These are phyloP conservation scores for Cettia cetti DNA, from an alignment of 2,113 vertebrate genomes.

Conservation along the genomic window DNA sequence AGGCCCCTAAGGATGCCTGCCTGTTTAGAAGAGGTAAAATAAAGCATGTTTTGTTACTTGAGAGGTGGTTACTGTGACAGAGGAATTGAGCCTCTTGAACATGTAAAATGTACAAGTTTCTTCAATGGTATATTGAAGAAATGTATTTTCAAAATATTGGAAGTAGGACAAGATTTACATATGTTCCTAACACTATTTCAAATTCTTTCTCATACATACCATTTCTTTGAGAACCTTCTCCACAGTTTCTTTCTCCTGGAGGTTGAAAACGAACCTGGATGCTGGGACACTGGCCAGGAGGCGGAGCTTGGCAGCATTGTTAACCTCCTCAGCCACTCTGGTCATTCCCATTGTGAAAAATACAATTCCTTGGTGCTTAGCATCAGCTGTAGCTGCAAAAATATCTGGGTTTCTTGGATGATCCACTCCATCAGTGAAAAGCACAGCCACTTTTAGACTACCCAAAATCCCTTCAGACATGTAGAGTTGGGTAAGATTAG, in stretches of 20 bases:
- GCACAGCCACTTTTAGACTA: constrained; percentile 80
- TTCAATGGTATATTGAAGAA: background rate
- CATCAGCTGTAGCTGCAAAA: constrained; percentile 85
- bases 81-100: background rate
- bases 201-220: constrained; percentile 73
- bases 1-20: background rate
- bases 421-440: constrained; percentile 84
- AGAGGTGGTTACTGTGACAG: background rate
- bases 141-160: background rate
- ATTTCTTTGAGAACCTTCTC: constrained; percentile 81
- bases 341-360: constrained; percentile 89
- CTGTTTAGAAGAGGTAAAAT: background rate
- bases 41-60: background rate
- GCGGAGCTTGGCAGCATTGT: constrained; percentile 81
- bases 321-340: constrained; percentile 77
- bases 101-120: background rate
- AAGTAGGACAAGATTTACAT: background rate
- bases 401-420: constrained; percentile 91
- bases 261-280: constrained; percentile 81
- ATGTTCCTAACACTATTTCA: background rate
- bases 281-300: constrained; percentile 82
- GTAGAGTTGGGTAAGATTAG: constrained; percentile 89
- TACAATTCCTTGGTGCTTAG: constrained; percentile 86
- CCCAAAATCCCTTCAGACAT: constrained; percentile 75
- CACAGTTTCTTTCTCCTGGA: constrained; percentile 80